Base-by-base conservation (phyloP, 2,797 vertebrate genomes). In the Cyclura pinguis region DNA sequence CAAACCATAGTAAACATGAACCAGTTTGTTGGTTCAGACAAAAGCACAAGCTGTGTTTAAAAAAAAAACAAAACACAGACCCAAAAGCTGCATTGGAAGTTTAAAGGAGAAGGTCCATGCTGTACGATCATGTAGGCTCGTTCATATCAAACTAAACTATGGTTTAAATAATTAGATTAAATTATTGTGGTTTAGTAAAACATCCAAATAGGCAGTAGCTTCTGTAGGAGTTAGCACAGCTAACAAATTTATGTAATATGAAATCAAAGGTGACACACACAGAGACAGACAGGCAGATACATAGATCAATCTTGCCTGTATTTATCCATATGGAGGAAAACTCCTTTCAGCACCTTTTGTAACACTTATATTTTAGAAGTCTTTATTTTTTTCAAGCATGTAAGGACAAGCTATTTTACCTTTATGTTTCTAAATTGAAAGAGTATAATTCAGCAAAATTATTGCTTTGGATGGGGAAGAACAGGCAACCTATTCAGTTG, bases 401-500 rank as follows among this genome's bases (percentile, higher is more conserved):
- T 80, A 1, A 92, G 35, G 78, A 35, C 86, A 27, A 47, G 52
- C 12, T 74, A 77, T 87, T 73, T 81, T 27, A 64, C 20, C 86
- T 87, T 9, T 27, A 5, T 0, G 0, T 73, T 84, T 42, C 42
- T 84, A 89, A 86, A 52, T 0, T 7, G 62, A 35, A 83, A 59
- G 13, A 81, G n/a, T 76, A 0, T 69, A 24, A 42, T 18, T 29
- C 0, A 80, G 80, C 12, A 89, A 88, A 93, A 92, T 73, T 90
- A n/a, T 80, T 89, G 32, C 12, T 80, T 22, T 52, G 57, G 80
- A 94, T 91, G 69, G 1, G 84, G 89, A 80, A 84, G 92, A 87
- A 78, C 42, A 78, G 47, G 4, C 10, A 78, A 78, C 42, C 77
- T 78, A 22, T 50, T 80, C 76, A 57, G 1, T 72, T 89, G 74